Conservation (phyloP, 1,140 invertebrate species). For the Aphis craccivora region DNA sequence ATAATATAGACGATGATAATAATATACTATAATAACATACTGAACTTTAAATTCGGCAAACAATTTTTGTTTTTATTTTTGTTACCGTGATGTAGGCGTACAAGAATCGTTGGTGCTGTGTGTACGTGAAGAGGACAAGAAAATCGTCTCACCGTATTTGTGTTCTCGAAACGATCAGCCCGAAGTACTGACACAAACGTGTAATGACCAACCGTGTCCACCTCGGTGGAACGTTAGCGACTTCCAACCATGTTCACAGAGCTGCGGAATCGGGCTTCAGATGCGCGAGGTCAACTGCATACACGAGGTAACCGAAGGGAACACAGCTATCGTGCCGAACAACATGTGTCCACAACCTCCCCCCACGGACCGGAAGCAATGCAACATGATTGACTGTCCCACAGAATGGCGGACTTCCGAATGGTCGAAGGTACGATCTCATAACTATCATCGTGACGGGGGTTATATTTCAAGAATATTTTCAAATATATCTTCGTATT, state of each 20-base stretch:
- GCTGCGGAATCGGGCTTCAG: slow-evolving; percentile 81
- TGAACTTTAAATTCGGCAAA: not conserved
- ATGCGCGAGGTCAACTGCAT: slow-evolving; percentile 89
- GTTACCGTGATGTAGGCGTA: slow-evolving; percentile 66
- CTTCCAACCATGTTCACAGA: slow-evolving; percentile 72
- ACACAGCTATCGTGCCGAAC: slow-evolving; percentile 86
- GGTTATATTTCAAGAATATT: not conserved
- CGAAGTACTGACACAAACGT: slow-evolving; percentile 86
- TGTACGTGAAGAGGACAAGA: slow-evolving; percentile 83
- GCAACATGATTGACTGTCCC: slow-evolving; percentile 90
- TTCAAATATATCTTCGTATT: not conserved
- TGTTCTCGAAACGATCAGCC: slow-evolving; percentile 82
- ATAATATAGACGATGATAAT: not conserved
- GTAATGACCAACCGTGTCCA: slow-evolving; percentile 92
- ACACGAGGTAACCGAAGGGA: slow-evolving; percentile 88
- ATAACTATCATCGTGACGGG: not conserved
- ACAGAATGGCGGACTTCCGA: slow-evolving; percentile 82
- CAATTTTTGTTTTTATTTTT: not conserved
- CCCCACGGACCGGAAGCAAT: slow-evolving; percentile 85
- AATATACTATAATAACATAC: not conserved
- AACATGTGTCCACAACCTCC: slow-evolving; percentile 87
- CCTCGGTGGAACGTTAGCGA: slow-evolving; percentile 88
- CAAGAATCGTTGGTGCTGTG: slow-evolving; percentile 93
- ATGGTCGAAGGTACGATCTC: slow-evolving; percentile 79
- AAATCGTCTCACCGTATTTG: slow-evolving; percentile 82